Evolutionary conservation across 1,140 invertebrate genomes (phyloP).

Genomic region (Drosophila trapezifrons): DNA sequence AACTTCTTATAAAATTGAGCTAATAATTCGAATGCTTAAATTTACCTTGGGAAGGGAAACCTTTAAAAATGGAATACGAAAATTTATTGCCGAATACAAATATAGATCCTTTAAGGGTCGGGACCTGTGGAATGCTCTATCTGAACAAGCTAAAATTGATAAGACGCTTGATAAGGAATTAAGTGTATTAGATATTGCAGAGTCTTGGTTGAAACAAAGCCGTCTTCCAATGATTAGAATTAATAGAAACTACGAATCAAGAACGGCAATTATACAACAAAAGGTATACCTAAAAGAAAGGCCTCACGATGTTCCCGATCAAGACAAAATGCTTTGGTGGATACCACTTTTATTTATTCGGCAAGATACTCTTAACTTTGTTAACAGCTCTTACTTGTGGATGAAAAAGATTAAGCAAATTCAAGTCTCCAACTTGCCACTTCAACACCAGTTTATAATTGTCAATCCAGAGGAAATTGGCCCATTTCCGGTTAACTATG

Average conservation of each 20-base stretch:
- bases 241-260: constrained; percentile 88
- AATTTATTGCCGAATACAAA: constrained; percentile 88
- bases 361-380: constrained; percentile 86
- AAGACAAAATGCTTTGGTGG: constrained; percentile 88
- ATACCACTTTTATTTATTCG: constrained; percentile 87
- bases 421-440: constrained; percentile 85
- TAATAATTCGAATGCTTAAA: constrained; percentile 97
- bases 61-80: constrained; percentile 90
- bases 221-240: constrained; percentile 92
- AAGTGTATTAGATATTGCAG: constrained; percentile 88
- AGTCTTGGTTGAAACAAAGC: constrained; percentile 92
- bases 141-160: constrained; percentile 87
- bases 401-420: constrained; percentile 86
- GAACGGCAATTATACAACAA: constrained; percentile 88
- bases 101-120: constrained; percentile 91
- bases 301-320: constrained; percentile 87
- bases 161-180: constrained; percentile 86
- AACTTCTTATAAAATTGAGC: constrained; percentile 89
- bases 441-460: constrained; percentile 87
- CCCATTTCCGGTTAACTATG: constrained; percentile 93
- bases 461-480: constrained; percentile 93
- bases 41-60: constrained; percentile 91
- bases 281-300: constrained; percentile 89
- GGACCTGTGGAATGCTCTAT: constrained; percentile 92
- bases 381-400: constrained; percentile 86